phyloP scores from a whole-genome alignment of 2,888 invertebrate genomes.

The Patella pellucida region DNA sequence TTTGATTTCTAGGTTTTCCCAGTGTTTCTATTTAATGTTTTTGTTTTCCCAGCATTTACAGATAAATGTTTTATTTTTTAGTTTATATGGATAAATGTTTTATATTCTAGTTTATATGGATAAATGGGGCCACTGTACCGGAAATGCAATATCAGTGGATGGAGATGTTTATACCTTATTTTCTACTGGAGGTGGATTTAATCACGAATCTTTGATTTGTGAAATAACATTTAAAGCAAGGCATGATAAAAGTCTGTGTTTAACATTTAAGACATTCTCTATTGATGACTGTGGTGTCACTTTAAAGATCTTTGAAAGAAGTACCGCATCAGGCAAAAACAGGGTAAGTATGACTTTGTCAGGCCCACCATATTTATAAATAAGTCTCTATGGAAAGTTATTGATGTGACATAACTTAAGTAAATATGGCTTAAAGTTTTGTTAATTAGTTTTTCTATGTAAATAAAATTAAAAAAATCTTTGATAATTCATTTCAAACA shows the following conservation, averaged over 20 bases:
- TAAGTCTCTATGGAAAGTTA: too few relatives aligned
- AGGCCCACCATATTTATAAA: too few relatives aligned
- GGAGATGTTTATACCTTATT: conserved; percentile 33
- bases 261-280: conserved; percentile 42
- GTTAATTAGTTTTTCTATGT: too few relatives aligned
- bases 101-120: conserved; percentile 38
- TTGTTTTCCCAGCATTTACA: background rate
- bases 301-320: conserved; percentile 40
- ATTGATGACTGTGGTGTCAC: conserved; percentile 43
- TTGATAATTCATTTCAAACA: too few relatives aligned
- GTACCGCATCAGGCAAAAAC: conserved; percentile 28
- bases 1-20: background rate
- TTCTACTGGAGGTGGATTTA: conserved; percentile 38
- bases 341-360: conserved; percentile 29
- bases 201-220: conserved; percentile 46
- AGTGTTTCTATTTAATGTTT: background rate
- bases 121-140: conserved; percentile 37
- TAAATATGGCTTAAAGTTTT: too few relatives aligned
- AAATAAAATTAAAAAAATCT: too few relatives aligned
- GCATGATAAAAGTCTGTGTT: conserved; percentile 45
- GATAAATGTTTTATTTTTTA: background rate
- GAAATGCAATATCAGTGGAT: conserved; percentile 29
- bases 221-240: conserved; percentile 47
- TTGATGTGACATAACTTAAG: too few relatives aligned
- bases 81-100: too few relatives aligned